phyloP scores from a whole-genome alignment of 2,888 invertebrate species.

The Lithophane ornitopus region DNA sequence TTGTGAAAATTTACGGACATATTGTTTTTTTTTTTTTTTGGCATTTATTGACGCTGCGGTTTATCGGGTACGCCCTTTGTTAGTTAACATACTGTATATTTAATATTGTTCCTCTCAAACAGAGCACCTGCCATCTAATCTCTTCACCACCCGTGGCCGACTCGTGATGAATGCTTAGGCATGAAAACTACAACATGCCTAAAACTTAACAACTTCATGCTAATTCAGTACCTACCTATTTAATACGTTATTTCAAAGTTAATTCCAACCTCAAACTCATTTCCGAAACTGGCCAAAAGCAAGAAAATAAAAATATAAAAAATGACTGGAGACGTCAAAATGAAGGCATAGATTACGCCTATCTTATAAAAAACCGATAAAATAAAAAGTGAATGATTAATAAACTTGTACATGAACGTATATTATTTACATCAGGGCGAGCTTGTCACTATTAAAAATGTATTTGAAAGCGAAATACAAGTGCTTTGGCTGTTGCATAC shows the following conservation, averaged over 20 bases:
- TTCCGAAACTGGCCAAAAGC: constrained; percentile 51
- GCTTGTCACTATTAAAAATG: constrained; percentile 51
- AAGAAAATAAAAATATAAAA: constrained; percentile 49
- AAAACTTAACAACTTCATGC: neutral
- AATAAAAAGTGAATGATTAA: constrained; percentile 55
- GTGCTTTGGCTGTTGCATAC: constrained; percentile 44
- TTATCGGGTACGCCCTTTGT: too few species aligned
- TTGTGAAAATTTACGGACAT: too few species aligned
- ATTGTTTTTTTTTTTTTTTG: too few species aligned
- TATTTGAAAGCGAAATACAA: constrained; percentile 57
- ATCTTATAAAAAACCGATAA: constrained; percentile 51
- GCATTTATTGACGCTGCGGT: too few species aligned
- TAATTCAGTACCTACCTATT: too few species aligned
- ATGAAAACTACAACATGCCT: neutral
- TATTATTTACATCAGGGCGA: constrained; percentile 42
- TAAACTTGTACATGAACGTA: constrained; percentile 55
- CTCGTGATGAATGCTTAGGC: too few species aligned
- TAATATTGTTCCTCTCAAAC: too few species aligned
- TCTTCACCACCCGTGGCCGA: too few species aligned
- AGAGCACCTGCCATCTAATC: too few species aligned
- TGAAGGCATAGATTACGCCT: constrained; percentile 48
- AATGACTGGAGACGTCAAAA: constrained; percentile 60
- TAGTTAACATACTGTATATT: too few species aligned
- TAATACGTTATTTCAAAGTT: constrained; percentile 4
- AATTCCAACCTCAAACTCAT: constrained; percentile 47